Evolutionary conservation across 1,140 invertebrate genomes (phyloP), one percentile per base, ranked within the genome.

Genomic region (Pseudomyrmex sp.): DNA sequence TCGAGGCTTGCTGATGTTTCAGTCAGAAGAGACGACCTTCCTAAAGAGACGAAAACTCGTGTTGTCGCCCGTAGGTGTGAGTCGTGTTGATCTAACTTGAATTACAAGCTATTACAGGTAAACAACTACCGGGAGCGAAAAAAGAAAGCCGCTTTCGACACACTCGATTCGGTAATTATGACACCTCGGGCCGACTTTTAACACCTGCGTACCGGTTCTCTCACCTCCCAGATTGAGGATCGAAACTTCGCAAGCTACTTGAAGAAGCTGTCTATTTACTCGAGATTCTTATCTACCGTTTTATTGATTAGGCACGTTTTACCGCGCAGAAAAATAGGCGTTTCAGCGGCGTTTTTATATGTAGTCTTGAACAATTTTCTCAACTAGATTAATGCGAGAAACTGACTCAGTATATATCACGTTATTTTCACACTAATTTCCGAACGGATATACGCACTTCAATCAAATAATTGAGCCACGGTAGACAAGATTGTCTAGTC

Each of bases 131-230:
- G 35, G 35, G 15, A 54, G 48, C 54, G n/a, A 18, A 35, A 72
- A 80, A 80, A 66, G 61, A 76, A 76, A 76, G 61, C 23, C 54
- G 65, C 66, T 80, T 69, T 84, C 82, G 75, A 79, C 75, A 84
- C 82, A 75, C 74, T 84, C 75, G 62, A 84, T 84, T 84, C 82
- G 54, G 65, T 82, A 85, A 85, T 85, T 85, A 82, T 85, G 66
- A 85, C 83, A 82, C 66, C 35, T 82, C 44, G 3, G 9, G 23
- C n/a, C 54, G 59, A 59, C 56, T 85, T 85, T 85, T 85, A 77
- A 70, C 83, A 85, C 83, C 83, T 85, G 66, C 54, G 52, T 59
- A 80, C 76, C 54, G 76, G 76, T 80, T 70, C 35, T 70, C 35
- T 61, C 54, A 26, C 65, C 48, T 63, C 23, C 23, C 74, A 44